Evolutionary conservation across 2,113 vertebrate genomes (phyloP).

Genomic region (Ascaphus truei): DNA sequence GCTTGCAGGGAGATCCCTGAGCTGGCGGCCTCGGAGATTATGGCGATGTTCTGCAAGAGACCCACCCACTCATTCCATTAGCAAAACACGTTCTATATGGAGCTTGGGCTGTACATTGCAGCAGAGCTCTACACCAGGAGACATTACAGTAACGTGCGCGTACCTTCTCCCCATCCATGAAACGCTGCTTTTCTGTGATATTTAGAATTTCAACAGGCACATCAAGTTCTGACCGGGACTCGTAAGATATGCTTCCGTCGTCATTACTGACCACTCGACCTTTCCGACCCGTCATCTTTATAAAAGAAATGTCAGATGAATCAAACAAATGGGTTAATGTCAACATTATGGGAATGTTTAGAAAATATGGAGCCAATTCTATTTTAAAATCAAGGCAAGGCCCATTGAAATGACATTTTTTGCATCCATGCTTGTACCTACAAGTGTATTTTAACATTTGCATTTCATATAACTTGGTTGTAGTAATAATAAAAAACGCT

Average conservation of each 20-base stretch:
- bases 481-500: too few species aligned
- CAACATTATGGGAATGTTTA: too few species aligned
- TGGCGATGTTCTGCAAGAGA: slow-evolving; percentile 85
- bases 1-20: slow-evolving; percentile 96
- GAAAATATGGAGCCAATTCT: too few species aligned
- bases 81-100: background rate
- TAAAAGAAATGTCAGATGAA: too few species aligned
- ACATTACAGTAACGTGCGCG: background rate
- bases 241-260: slow-evolving; percentile 93
- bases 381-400: too few species aligned
- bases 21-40: slow-evolving; percentile 97
- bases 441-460: too few species aligned
- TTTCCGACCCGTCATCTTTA: slow-evolving; percentile 95
- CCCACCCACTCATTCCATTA: background rate
- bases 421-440: too few species aligned
- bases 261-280: slow-evolving; percentile 95
- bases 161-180: slow-evolving; percentile 98
- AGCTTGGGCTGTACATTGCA: too few species aligned
- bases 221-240: slow-evolving; percentile 91
- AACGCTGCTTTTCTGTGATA: slow-evolving; percentile 94
- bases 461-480: too few species aligned
- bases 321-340: too few species aligned
- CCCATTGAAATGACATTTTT: too few species aligned
- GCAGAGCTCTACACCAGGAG: background rate
- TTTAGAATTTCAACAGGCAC: slow-evolving; percentile 97